Base-by-base conservation (phyloP, 2,113 vertebrate species). In the Rafetus swinhoei region DNA sequence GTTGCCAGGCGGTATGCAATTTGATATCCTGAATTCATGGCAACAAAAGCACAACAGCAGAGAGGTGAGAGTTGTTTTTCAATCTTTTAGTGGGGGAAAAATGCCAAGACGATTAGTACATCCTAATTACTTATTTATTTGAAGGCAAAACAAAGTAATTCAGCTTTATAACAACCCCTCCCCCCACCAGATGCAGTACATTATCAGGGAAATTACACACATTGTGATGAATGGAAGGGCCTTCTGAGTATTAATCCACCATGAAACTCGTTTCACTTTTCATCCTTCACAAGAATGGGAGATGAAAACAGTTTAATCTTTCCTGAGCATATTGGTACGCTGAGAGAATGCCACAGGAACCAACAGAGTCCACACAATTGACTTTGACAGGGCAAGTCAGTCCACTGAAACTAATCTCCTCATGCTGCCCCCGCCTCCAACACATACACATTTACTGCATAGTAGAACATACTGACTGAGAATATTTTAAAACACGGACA, bases 1-100 rank as follows among this genome's bases (percentile, higher is more conserved):
- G 98, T 98, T 96, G 99, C 98, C 93, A 99, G 97, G 16, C 99
- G 98, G 95, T 99, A 99, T 59, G 99, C 99, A 0, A 99, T 99
- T 98, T 99, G 99, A 97, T 99, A 99, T 16, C 99, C 99, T 99
- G 92, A 3, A 92, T 87, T 11, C 92, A 87, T 59, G 32, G 69
- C 25, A 11, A n/a, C 65, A 0, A 6, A 12, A 53, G 35, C 24
- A 56, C 7, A 16, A 82, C 39, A 25, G 19, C 14, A 4, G 82
- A 32, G 56, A 89, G 53, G 50, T 94, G 59, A 54, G 87, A 52
- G 7, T 77, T 57, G 22, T 62, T 59, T 29, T 9, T 4, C n/a
- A 53, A 24, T 45, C 22, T 54, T 56, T 55, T 14, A 32, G 39
- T 5, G 9, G 32, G 62, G 39, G 82, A 53, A 54, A 81, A 52